Conservation (phyloP, 2,888 invertebrate species). For the Eilema depressum region DNA sequence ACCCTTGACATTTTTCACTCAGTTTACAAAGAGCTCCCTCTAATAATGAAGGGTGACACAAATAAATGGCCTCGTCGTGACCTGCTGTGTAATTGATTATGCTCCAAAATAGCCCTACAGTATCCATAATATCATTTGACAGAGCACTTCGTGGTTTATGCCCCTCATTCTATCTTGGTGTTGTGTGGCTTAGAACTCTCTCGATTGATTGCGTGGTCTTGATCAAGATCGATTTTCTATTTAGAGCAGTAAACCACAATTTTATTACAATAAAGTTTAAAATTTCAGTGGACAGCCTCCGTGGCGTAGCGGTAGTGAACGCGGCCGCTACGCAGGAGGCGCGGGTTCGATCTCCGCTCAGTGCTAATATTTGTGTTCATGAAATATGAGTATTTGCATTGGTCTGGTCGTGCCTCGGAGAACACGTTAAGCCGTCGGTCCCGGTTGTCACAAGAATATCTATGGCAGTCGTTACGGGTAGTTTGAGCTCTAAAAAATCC, state of each 20-base stretch:
- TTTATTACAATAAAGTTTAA: no score
- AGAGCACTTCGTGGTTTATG: slow-evolving; percentile 11
- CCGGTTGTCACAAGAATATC: no score
- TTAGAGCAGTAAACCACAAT: not conserved
- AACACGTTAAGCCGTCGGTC: no score
- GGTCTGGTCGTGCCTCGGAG: no score
- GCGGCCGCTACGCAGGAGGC: no score
- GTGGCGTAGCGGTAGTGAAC: no score
- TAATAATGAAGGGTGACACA: slow-evolving; percentile 1
- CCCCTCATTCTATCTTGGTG: not conserved
- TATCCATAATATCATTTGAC: not conserved
- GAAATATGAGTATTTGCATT: no score
- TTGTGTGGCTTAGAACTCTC: not conserved
- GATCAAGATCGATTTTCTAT: not conserved
- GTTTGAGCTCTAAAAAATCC: no score
- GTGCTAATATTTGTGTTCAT: no score
- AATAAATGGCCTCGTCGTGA: not conserved
- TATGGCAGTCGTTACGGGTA: no score
- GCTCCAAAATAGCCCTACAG: not conserved
- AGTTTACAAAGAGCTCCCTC: not conserved
- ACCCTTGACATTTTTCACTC: slow-evolving; percentile 3
- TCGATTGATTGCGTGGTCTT: slow-evolving; percentile 1
- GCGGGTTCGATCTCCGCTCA: no score
- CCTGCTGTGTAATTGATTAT: slow-evolving; percentile 2
- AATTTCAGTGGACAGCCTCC: no score